Evolutionary conservation across 2,113 vertebrate species (phyloP), one percentile per base, ranked within the genome.

Genomic region (Acrocephalus arundinaceus): DNA sequence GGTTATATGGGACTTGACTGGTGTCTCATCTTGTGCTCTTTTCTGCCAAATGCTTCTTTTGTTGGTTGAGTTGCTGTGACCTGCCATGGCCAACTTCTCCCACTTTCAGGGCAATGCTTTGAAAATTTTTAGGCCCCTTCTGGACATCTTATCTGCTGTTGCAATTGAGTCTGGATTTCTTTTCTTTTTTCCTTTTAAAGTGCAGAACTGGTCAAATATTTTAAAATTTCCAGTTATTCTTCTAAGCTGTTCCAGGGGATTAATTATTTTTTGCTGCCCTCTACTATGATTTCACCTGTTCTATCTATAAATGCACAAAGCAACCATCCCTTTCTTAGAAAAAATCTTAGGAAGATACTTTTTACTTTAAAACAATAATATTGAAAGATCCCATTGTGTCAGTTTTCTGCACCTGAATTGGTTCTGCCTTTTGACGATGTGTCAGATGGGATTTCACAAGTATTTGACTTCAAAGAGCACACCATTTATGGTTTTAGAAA

Each of bases 371-470:
- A 89, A 37, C 48, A 52, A 3, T 74, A 73, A 11, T 31, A 41
- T n/a, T 85, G 58, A 79, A 85, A 58, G 16, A 49, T 85, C 24
- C 39, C 16, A 13, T 46, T 33, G 23, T 33, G 46, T 88, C 59
- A 21, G 4, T 46, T 90, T 85, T 88, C 35, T 86, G 16, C 65
- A 59, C 58, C 41, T 82, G 85, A 70, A 43, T 58, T 70, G 49
- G 12, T 85, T 95, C 66, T 68, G 48, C 66, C 63, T 90, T 89
- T 85, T 90, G 85, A 82, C 1, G 1, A 3, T 88, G n/a, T 70
- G 92, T 94, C 63, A 79, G 51, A 7, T 74, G 63, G 72, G 57
- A 80, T 94, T 96, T 95, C 67, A 77, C 59, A 96, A 88, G 59
- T 67, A 14, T 35, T 87, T 94, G 63, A 31, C 72, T 94, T 91